phyloP scores from a whole-genome alignment of 2,888 invertebrate species.

The Eretmocerus hayati region DNA sequence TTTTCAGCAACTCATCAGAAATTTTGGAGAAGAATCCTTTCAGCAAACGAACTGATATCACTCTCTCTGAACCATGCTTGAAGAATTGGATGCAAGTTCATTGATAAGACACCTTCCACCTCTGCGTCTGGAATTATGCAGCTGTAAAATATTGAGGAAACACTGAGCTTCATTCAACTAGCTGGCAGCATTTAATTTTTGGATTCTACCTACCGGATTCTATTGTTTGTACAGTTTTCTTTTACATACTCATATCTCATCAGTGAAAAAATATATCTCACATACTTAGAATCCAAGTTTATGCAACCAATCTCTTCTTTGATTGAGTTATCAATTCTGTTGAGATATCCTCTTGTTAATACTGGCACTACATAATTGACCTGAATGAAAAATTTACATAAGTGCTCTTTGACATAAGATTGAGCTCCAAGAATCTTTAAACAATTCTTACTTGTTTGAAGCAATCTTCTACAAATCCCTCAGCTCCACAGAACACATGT shows the following conservation, averaged over 20 bases:
- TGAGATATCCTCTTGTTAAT: conserved; percentile 50
- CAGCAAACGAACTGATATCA: conserved; percentile 30
- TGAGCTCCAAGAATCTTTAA: background rate
- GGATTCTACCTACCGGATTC: conserved; percentile 30
- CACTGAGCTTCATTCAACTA: too few relatives aligned
- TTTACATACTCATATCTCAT: conserved; percentile 33
- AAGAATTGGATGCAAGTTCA: conserved; percentile 33
- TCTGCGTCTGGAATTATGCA: conserved; percentile 36
- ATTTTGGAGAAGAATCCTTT: conserved; percentile 32
- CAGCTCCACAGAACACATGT: conserved; percentile 51
- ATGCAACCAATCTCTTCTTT: conserved; percentile 23
- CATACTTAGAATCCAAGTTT: conserved; percentile 32
- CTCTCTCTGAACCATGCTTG: conserved; percentile 38
- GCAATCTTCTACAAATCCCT: conserved; percentile 53
- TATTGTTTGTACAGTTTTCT: conserved; percentile 32
- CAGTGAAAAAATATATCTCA: conserved; percentile 35
- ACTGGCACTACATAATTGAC: conserved; percentile 54
- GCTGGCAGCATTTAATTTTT: background rate
- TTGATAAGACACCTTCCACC: conserved; percentile 25
- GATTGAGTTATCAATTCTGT: conserved; percentile 46
- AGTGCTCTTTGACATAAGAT: background rate
- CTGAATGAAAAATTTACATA: conserved; percentile 34
- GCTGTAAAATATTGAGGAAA: conserved; percentile 29
- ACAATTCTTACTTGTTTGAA: conserved; percentile 49
- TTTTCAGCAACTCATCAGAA: too few relatives aligned